A percentile compares a stretch with the other conserved stretches of the same genome.
Conservation (phyloP, 2,113 vertebrate genomes). For the Chrysochloris asiatica region DNA sequence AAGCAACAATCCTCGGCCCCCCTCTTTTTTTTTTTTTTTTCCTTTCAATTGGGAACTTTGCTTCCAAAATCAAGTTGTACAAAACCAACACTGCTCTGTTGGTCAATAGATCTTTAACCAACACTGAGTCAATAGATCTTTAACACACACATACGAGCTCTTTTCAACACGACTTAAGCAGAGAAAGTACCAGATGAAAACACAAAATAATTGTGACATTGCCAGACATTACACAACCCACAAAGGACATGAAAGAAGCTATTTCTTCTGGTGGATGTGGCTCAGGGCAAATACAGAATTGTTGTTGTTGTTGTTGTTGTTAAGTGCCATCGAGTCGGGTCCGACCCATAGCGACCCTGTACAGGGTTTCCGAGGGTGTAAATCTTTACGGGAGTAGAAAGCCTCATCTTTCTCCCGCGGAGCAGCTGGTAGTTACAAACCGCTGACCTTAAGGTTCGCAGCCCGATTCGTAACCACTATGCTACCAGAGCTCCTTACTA, state of each 20-base stretch:
- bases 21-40: no score
- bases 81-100: neutral
- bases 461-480: no score
- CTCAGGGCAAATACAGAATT: slow-evolving; percentile 6
- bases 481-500: no score
- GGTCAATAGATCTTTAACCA: neutral
- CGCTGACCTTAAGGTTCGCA: no score
- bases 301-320: no score
- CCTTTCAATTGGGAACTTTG: neutral
- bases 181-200: neutral
- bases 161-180: neutral
- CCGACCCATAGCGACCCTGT: no score
- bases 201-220: neutral
- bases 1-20: no score
- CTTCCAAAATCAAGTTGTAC: slow-evolving; percentile 13
- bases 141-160: neutral
- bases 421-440: no score
- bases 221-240: neutral
- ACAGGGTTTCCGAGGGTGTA: no score
- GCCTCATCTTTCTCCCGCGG: no score
- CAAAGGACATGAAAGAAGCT: neutral
- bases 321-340: no score
- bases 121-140: neutral
- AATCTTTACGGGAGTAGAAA: no score
- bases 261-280: neutral